Percentiles rank a stretch among this genome's conserved stretches.
Conservation (phyloP, 2,113 vertebrate genomes). For the Trinectes maculatus region DNA sequence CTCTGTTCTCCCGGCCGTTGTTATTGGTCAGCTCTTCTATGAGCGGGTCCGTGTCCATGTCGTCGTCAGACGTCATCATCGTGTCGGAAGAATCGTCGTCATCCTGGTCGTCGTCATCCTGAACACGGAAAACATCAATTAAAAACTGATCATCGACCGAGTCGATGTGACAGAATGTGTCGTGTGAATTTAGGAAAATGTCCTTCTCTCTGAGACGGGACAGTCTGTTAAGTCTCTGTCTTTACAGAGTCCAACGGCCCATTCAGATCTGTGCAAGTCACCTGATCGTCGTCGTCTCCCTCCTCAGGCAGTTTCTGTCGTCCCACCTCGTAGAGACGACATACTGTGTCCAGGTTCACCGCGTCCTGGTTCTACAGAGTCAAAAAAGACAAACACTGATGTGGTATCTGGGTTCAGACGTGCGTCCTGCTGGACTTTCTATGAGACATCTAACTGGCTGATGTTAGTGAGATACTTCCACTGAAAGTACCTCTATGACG, state of each 20-base stretch:
- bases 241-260: too few species aligned
- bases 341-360: constrained; percentile 94
- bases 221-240: too few species aligned
- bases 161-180: too few species aligned
- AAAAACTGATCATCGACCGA: too few species aligned
- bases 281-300: constrained; percentile 95
- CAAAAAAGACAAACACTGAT: not conserved
- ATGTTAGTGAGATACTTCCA: too few species aligned
- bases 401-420: not conserved
- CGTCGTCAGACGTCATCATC: constrained; percentile 86
- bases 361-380: constrained; percentile 90
- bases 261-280: constrained; percentile 57
- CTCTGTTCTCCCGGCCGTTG: constrained; percentile 63
- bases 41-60: constrained; percentile 90
- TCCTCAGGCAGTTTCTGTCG: constrained; percentile 94
- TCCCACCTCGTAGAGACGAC: constrained; percentile 95
- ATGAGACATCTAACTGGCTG: too few species aligned
- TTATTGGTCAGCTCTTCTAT: constrained; percentile 86
- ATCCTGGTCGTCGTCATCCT: constrained; percentile 83
- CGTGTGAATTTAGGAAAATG: too few species aligned
- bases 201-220: too few species aligned
- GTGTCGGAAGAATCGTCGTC: constrained; percentile 85
- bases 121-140: not conserved
- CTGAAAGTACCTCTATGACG: constrained; percentile 95
- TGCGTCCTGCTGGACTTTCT: not conserved